Percentiles rank a stretch among this genome's conserved stretches.
phyloP scores from a whole-genome alignment of 2,797 vertebrate species.

The Acrocephalus scirpaceus region DNA sequence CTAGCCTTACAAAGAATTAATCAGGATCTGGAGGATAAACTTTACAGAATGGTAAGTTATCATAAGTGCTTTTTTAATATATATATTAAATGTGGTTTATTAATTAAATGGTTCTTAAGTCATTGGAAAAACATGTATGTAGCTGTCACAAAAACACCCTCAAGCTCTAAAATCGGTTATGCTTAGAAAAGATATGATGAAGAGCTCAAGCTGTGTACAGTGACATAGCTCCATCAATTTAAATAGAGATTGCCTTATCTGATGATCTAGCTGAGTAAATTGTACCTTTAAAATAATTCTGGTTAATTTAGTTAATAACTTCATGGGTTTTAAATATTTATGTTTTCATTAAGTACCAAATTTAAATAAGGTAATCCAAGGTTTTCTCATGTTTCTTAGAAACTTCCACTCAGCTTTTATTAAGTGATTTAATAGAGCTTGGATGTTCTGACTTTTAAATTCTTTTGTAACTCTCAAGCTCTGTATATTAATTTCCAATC shows the following conservation, averaged over 20 bases:
- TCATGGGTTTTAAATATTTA: background rate
- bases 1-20: conserved; percentile 95
- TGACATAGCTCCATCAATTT: background rate
- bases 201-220: background rate
- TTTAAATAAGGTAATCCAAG: background rate
- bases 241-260: background rate
- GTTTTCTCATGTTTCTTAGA: background rate
- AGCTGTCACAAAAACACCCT: background rate
- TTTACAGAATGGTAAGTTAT: conserved; percentile 89
- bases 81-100: background rate
- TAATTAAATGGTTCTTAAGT: background rate
- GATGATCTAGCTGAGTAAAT: background rate
- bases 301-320: conserved; percentile 35
- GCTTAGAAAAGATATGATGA: background rate
- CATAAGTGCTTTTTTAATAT: background rate
- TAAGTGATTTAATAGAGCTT: background rate
- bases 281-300: conserved; percentile 34
- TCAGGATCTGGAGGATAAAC: conserved; percentile 95
- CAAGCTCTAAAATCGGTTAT: background rate
- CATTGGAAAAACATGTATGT: background rate
- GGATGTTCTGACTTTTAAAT: background rate
- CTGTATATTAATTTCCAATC: background rate
- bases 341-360: conserved; percentile 14
- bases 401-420: background rate
- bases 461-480: background rate